Percentiles rank a stretch among this genome's conserved stretches.
phyloP scores from a whole-genome alignment of 2,113 vertebrate species.

The Caretta caretta region DNA sequence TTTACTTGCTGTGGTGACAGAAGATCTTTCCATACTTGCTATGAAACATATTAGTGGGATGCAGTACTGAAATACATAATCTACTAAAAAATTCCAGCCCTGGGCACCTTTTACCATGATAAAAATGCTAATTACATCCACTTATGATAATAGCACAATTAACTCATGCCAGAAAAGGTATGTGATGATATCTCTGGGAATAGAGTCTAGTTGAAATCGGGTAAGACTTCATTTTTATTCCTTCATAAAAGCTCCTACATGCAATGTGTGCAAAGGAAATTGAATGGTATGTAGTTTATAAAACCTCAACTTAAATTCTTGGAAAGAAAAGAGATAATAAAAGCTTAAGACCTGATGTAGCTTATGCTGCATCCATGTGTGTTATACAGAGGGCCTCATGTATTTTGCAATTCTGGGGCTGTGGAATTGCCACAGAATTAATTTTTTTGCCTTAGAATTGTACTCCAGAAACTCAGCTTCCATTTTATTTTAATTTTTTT shows the following conservation, averaged over 20 bases:
- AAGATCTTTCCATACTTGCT: neutral
- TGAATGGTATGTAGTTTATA: neutral
- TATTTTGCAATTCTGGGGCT: neutral
- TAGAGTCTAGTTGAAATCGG: conserved; percentile 11
- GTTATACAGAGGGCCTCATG: neutral
- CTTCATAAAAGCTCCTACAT: conserved; percentile 25
- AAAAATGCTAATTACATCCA: conserved; percentile 46
- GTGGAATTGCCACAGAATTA: neutral
- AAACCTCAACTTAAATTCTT: neutral
- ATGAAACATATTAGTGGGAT: conserved; percentile 1
- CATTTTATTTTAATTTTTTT: neutral
- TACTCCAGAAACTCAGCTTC: neutral
- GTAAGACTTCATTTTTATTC: conserved; percentile 24
- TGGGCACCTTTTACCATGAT: neutral
- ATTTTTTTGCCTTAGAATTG: neutral
- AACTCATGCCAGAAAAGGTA: conserved; percentile 39
- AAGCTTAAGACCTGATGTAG: neutral
- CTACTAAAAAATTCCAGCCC: conserved; percentile 6
- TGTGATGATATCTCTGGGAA: conserved; percentile 42
- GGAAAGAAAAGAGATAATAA: neutral
- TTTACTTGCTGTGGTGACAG: conserved; percentile 1
- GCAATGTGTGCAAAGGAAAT: conserved; percentile 16
- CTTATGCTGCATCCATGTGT: neutral
- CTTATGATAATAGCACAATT: conserved; percentile 57
- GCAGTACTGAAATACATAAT: neutral